These are phyloP conservation scores for Prosapia bicincta DNA, from an alignment of 2,888 invertebrate genomes.

Conservation along the genomic window DNA sequence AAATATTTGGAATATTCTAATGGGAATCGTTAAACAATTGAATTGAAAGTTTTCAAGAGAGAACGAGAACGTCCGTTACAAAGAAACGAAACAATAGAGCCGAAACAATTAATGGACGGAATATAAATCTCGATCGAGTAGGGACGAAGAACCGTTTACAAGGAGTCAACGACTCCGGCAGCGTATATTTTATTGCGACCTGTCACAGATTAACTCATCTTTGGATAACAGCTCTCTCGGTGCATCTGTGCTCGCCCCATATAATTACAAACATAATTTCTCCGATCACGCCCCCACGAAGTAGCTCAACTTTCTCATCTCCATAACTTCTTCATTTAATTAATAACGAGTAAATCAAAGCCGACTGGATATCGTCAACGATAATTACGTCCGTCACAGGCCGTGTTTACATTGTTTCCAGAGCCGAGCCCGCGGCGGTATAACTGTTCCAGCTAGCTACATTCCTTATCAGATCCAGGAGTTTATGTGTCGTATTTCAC, in stretches of 20 bases:
- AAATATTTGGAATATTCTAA: too few species aligned
- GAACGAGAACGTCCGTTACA: too few species aligned
- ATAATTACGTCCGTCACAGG: not conserved
- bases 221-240: not conserved
- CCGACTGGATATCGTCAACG: not conserved
- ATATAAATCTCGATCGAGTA: not conserved
- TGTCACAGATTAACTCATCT: slow-evolving; percentile 2
- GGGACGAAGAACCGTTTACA: not conserved
- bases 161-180: not conserved
- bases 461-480: too few species aligned
- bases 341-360: not conserved
- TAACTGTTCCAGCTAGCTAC: too few species aligned
- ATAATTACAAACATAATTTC: not conserved
- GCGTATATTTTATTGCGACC: not conserved
- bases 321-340: not conserved
- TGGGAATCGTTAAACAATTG: too few species aligned
- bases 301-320: not conserved
- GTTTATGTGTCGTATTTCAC: too few species aligned
- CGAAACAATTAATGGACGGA: too few species aligned
- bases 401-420: not conserved
- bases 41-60: too few species aligned
- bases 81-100: too few species aligned
- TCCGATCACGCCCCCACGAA: not conserved
- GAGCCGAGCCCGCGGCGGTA: not conserved
- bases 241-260: not conserved